Percentiles rank a stretch among this genome's conserved stretches.
phyloP scores from a whole-genome alignment of 1,140 invertebrate species.

The Phthorimaea operculella region DNA sequence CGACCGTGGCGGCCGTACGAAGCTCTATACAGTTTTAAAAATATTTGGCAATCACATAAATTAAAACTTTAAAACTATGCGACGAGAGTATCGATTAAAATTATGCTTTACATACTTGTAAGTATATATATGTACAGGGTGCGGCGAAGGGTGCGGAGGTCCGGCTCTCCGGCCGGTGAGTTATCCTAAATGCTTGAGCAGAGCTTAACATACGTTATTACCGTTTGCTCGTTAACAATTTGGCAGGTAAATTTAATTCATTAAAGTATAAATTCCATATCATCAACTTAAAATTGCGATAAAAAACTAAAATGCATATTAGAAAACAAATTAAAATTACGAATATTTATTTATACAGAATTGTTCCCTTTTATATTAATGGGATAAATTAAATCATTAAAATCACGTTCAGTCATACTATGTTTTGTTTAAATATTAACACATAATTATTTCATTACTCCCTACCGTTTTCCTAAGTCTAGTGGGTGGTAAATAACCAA shows the following conservation, averaged over 20 bases:
- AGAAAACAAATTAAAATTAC: conserved; percentile 62
- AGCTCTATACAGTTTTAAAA: conserved; percentile 59
- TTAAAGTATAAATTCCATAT: conserved; percentile 54
- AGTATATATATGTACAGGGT: conserved; percentile 59
- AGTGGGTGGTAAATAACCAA: conserved; percentile 65
- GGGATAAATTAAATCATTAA: conserved; percentile 55
- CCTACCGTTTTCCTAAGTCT: conserved; percentile 64
- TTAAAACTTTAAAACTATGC: conserved; percentile 65
- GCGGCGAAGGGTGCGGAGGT: conserved; percentile 39
- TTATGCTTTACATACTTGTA: conserved; percentile 63
- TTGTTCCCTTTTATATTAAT: conserved; percentile 51
- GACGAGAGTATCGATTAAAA: conserved; percentile 62
- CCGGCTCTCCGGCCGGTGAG: conserved; percentile 17
- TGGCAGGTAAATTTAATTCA: conserved; percentile 61
- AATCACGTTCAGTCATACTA: conserved; percentile 64
- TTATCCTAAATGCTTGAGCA: conserved; percentile 63
- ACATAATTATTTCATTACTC: conserved; percentile 63
- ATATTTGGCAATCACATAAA: conserved; percentile 66
- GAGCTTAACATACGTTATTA: conserved; percentile 55
- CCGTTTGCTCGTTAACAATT: conserved; percentile 61
- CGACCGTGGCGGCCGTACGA: conserved; percentile 23
- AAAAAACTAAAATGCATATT: conserved; percentile 64
- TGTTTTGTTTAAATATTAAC: conserved; percentile 64
- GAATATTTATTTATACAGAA: conserved; percentile 64
- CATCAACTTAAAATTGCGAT: conserved; percentile 56